Base-by-base conservation (phyloP, 2,888 invertebrate species). In the Eremobia ochroleuca region DNA sequence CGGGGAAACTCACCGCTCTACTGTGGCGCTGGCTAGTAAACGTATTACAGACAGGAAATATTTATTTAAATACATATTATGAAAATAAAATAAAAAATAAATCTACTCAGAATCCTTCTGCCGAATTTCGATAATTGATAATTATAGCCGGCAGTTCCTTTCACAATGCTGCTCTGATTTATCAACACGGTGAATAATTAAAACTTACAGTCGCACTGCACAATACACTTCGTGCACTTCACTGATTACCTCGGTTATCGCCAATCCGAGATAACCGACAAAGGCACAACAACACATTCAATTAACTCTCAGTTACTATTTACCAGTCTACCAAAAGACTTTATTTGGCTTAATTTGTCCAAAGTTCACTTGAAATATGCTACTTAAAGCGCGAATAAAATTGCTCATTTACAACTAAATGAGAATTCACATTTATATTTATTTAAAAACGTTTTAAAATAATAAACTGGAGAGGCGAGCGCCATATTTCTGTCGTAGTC, bases 401-500 rank as follows among this genome's bases (percentile, higher is more conserved):
- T 58, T 62, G 59, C 49, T 66, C 55, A 71, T 65, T 78, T 76
- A 55, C 66, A 68, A 71, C n/a, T 31, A 74, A 85, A 79, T 77
- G 71, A 72, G 64, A 61, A 72, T n/a, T n/a, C 31, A 76, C 59
- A 74, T 73, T 81, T 65, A 76, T 70, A 73, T 77, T 83, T 72
- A 67, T 68, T 78, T 69, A 62, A 71, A 73, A 77, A 80, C 65
- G 37, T 37, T 83, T 83, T 49, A 58, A 75, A 77, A 76, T 77
- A 77, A 80, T 77, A 76, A 73, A 31, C 69, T 69, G 65, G 72
- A 70, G 67, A 83, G 67, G 59, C 69, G 61, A 72, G 65, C 52
- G 64, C 70, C 70, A 83, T 81, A 81, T 81, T 83, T 79, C 74
- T 80, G 69, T 71, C 73, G 75, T 61, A 70, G 66, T 76, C 80